Evolutionary conservation across 2,888 invertebrate species (phyloP).

Genomic region (Eurytoma adleriae): DNA sequence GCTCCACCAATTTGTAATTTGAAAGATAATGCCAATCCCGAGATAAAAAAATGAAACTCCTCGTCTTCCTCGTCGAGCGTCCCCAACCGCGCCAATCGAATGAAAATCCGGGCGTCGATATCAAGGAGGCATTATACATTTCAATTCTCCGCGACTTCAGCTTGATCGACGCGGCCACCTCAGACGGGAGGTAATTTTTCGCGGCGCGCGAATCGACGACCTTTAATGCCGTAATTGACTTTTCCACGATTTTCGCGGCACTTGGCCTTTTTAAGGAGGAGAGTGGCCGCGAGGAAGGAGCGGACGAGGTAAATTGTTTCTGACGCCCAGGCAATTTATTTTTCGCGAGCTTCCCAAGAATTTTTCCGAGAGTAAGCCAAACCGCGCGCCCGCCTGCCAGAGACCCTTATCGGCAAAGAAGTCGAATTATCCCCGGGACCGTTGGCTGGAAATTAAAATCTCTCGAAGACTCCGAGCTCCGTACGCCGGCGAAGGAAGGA

Average conservation of each 20-base stretch:
- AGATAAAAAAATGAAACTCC: conserved; percentile 1
- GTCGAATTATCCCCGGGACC: conserved; percentile 58
- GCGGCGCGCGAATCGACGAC: conserved; percentile 6
- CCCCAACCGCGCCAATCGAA: conserved; percentile 7
- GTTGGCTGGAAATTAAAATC: conserved; percentile 69
- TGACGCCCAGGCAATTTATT: conserved; percentile 57
- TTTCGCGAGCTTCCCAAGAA: conserved; percentile 52
- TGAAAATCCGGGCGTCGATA: not conserved
- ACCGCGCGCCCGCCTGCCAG: conserved; percentile 49
- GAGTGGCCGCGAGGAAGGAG: not conserved
- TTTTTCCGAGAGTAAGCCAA: conserved; percentile 49
- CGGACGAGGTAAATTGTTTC: conserved; percentile 54
- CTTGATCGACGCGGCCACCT: conserved; percentile 4
- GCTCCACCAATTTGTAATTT: conserved; percentile 4
- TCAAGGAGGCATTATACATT: conserved; percentile 17
- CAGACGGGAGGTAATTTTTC: conserved; percentile 7
- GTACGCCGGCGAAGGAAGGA: conserved; percentile 51
- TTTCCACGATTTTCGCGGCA: conserved; percentile 54
- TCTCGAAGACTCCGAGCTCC: conserved; percentile 58
- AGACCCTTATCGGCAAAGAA: conserved; percentile 54
- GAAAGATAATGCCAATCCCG: conserved; percentile 5
- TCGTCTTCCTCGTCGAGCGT: not conserved
- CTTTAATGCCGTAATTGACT: conserved; percentile 55
- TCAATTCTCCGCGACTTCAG: conserved; percentile 17
- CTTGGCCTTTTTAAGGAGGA: conserved; percentile 6